Base-by-base conservation (phyloP, 2,888 invertebrate species). In the Leptura quadrifasciata region DNA sequence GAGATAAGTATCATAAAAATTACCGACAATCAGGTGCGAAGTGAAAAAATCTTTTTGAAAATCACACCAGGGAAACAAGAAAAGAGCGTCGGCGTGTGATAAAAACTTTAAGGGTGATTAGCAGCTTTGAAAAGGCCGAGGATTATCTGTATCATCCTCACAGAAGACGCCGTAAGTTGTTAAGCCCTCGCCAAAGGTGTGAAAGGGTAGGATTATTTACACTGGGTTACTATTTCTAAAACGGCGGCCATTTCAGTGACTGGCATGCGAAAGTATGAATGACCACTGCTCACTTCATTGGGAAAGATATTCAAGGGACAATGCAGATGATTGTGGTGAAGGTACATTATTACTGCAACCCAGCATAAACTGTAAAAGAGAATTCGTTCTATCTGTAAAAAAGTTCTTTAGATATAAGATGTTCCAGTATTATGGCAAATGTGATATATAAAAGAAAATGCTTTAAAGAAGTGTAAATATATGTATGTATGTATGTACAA, bases 51-150 rank as follows among this genome's bases (percentile, higher is more conserved):
- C 12, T 24, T 24, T 31, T 57, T 39, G 71, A 58, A 67, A 65
- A 67, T 67, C 65, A 65, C 73, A 67, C 58, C 73, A 15, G 18
- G 12, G 52, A 52, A 39, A 61, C 74, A 74, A 60, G 74, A 74
- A 74, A 74, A 78, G 75, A 78, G 74, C 75, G 78, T 78, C 75
- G 75, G 74, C 54, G 67, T 73, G 76, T 61, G 76, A 67, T 67
- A 73, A 58, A 67, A 67, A 31, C 73, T 20, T 27, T 57, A 55
- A 73, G 73, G 67, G 65, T 73, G 73, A 73, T 73, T 67, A 65
- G 47, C 31, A 17, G 47, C 15, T 58, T 73, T 74, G 60, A 74
- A 65, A 31, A 20, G 24, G 18, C 17, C 57, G 54, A 52, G 64
- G 74, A 74, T 74, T 74, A 74, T 68, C 65, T 2, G 65, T 73